Percentiles rank a stretch among this genome's conserved stretches.
Conservation (phyloP, 1,140 invertebrate species). For the Nomia melanderi region DNA sequence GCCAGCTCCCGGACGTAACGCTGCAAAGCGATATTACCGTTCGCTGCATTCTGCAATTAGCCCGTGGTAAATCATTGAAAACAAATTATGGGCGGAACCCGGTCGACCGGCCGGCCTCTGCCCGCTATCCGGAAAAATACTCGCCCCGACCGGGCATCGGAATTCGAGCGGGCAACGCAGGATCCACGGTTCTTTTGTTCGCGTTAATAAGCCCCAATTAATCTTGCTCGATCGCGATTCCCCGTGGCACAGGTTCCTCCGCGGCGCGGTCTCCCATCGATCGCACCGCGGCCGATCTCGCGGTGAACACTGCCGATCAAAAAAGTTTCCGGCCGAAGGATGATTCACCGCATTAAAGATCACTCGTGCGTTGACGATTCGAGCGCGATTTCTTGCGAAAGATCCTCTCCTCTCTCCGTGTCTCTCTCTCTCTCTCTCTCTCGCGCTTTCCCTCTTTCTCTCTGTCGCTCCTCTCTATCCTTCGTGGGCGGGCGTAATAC, state of each 20-base stretch:
- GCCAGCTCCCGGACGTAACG: slow-evolving; percentile 75
- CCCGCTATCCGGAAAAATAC: slow-evolving; percentile 45
- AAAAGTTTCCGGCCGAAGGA: slow-evolving; percentile 21
- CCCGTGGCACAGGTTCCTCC: neutral
- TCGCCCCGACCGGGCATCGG: slow-evolving; percentile 7
- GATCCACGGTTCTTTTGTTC: neutral
- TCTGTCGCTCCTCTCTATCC: neutral
- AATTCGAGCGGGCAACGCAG: slow-evolving; percentile 10
- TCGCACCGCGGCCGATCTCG: neutral
- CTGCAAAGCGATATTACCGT: slow-evolving; percentile 80
- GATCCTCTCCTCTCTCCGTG: neutral
- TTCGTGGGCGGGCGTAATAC: neutral
- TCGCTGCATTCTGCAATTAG: slow-evolving; percentile 81
- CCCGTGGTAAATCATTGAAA: slow-evolving; percentile 81
- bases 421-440: neutral
- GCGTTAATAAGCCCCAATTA: slow-evolving; percentile 43
- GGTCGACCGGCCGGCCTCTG: slow-evolving; percentile 28
- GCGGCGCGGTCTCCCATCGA: neutral
- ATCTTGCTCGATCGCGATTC: slow-evolving; percentile 20
- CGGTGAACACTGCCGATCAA: too few species aligned
- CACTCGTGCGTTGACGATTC: slow-evolving; percentile 34
- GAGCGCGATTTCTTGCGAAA: slow-evolving; percentile 18
- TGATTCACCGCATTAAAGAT: slow-evolving; percentile 34
- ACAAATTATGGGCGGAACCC: slow-evolving; percentile 78
- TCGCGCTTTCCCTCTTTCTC: neutral